These are phyloP conservation scores for Arothron firmamentum DNA, from an alignment of 2,113 vertebrate species.

Conservation along the genomic window DNA sequence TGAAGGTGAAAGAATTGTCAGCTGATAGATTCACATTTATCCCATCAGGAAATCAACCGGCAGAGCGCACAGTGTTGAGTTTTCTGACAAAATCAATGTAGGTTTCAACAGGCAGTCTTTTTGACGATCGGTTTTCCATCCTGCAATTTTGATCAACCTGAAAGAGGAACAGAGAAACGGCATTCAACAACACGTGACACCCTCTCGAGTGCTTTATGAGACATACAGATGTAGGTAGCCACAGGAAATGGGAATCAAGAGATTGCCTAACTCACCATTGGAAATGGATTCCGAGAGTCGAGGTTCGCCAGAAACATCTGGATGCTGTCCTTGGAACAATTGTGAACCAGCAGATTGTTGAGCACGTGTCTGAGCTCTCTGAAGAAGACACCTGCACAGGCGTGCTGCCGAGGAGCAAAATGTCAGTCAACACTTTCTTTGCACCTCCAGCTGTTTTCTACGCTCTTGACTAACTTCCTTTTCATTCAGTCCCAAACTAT, in stretches of 20 bases:
- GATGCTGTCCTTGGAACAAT: accelerated
- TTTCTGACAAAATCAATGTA: accelerated
- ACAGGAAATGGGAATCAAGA: no score
- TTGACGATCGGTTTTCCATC: accelerated
- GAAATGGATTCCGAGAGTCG: accelerated
- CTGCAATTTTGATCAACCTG: accelerated
- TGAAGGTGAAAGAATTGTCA: neutral
- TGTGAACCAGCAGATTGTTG: accelerated
- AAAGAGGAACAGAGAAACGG: slow-evolving; percentile 15
- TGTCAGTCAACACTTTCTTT: no score
- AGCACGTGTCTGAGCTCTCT: slow-evolving; percentile 1
- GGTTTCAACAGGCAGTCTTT: accelerated
- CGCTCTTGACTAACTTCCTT: no score
- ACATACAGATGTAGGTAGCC: no score
- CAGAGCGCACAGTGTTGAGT: neutral
- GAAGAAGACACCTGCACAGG: slow-evolving; percentile 8
- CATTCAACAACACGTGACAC: neutral
- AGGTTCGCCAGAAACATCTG: neutral
- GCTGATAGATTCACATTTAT: neutral
- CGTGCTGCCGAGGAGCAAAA: slow-evolving; percentile 1
- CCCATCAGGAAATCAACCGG: no score
- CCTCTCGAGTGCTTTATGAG: no score
- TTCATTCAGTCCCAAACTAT: no score
- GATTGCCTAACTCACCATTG: neutral
- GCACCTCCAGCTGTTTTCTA: no score